These are phyloP conservation scores for Centropus unirufus DNA, from an alignment of 2,113 vertebrate species.

Conservation along the genomic window DNA sequence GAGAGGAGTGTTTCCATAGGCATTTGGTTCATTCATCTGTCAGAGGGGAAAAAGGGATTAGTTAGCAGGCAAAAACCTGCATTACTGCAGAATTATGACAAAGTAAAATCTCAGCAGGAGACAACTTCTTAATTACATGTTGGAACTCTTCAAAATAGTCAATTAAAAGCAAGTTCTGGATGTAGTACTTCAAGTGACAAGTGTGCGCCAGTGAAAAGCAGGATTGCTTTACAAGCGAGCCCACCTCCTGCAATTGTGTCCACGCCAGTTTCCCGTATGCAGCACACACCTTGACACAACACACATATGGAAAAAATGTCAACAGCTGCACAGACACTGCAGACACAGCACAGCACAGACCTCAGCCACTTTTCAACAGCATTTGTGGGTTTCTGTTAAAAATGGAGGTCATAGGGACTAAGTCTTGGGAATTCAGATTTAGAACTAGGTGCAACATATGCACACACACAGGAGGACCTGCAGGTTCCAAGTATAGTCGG, in stretches of 20 bases:
- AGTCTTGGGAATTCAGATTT: neutral
- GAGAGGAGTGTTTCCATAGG: conserved; percentile 94
- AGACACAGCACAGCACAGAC: neutral
- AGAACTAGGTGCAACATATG: neutral
- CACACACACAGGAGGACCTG: neutral
- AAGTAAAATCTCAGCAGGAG: neutral
- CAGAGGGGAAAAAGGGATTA: neutral
- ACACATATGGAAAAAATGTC: neutral
- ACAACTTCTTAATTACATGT: neutral
- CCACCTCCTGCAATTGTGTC: conserved; percentile 20
- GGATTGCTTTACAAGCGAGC: neutral
- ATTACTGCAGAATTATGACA: neutral
- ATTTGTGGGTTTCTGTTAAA: neutral
- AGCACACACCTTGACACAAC: neutral
- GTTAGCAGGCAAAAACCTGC: neutral
- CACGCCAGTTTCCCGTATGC: neutral
- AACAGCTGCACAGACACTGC: neutral
- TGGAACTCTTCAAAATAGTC: neutral
- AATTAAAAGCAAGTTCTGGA: neutral
- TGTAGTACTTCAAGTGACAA: neutral
- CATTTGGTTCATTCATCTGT: conserved; percentile 96
- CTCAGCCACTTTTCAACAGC: neutral
- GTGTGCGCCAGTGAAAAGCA: neutral
- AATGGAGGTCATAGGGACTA: neutral
- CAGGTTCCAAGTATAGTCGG: neutral